These are phyloP conservation scores for Muntiacus reevesi DNA, from an alignment of 2,113 vertebrate genomes.

Conservation along the genomic window DNA sequence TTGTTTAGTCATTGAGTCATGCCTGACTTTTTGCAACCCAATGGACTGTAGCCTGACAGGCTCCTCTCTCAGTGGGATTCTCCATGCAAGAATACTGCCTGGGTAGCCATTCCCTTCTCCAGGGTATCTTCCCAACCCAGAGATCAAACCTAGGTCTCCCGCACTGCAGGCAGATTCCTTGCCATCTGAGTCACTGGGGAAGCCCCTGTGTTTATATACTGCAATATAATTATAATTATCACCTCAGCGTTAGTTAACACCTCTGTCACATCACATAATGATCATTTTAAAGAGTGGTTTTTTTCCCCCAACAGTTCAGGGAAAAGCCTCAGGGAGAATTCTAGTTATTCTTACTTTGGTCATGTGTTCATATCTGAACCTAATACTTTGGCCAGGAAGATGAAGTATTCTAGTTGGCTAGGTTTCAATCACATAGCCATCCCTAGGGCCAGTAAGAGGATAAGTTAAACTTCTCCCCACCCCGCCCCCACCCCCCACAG, in stretches of 20 bases:
- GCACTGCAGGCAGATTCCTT: background rate
- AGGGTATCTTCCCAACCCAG: background rate
- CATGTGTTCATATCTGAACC: background rate
- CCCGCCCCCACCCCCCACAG: background rate
- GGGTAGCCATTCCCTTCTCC: background rate
- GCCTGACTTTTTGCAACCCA: background rate
- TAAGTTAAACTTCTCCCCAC: background rate
- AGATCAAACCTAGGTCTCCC: background rate
- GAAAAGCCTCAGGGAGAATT: background rate
- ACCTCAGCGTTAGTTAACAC: background rate
- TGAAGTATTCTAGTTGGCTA: background rate
- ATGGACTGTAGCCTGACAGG: background rate
- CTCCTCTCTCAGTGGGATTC: background rate
- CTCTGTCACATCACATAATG: background rate
- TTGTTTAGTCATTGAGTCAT: background rate
- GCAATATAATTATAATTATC: background rate
- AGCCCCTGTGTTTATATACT: background rate
- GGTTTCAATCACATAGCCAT: background rate
- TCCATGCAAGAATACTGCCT: background rate
- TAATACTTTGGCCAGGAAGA: background rate
- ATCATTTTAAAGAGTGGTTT: background rate
- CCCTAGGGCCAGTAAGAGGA: background rate
- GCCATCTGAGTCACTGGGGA: background rate
- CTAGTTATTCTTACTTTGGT: background rate
- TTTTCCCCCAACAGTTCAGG: background rate